Percentiles rank a stretch among this genome's conserved stretches.
Evolutionary conservation across 2,888 invertebrate genomes (phyloP).

Genomic region (Nemoura dubitans): DNA sequence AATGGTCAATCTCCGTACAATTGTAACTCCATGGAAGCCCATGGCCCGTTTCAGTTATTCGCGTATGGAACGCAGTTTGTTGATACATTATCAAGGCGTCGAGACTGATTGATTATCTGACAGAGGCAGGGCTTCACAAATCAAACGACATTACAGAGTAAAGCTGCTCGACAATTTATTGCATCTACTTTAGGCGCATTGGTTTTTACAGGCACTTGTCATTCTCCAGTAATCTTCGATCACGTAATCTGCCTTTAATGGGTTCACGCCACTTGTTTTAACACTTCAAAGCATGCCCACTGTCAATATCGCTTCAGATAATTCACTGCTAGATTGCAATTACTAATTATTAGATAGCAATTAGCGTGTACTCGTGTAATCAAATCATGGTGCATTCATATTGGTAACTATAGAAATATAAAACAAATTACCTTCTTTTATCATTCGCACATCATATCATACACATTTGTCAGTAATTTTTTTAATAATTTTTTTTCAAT

Average conservation of each 20-base stretch:
- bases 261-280: neutral
- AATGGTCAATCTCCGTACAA: too few species aligned
- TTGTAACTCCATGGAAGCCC: too few species aligned
- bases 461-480: too few species aligned
- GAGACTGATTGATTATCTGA: too few species aligned
- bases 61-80: too few species aligned
- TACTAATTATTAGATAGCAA: neutral
- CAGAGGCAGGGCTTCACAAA: too few species aligned
- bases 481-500: neutral
- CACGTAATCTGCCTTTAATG: neutral
- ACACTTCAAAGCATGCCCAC: neutral
- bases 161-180: too few species aligned
- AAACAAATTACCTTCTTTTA: neutral
- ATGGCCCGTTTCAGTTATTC: too few species aligned
- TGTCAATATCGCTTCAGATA: neutral
- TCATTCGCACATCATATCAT: neutral
- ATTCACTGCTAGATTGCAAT: neutral
- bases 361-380: neutral
- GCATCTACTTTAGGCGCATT: too few species aligned
- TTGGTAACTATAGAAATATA: neutral
- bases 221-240: neutral
- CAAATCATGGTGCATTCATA: neutral
- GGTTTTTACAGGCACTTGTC: conserved; percentile 30
- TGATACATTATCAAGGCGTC: too few species aligned
- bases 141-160: too few species aligned